Percentiles rank a stretch among this genome's conserved stretches.
phyloP scores from a whole-genome alignment of 1,140 invertebrate genomes.

The Tetramorium alpestre region DNA sequence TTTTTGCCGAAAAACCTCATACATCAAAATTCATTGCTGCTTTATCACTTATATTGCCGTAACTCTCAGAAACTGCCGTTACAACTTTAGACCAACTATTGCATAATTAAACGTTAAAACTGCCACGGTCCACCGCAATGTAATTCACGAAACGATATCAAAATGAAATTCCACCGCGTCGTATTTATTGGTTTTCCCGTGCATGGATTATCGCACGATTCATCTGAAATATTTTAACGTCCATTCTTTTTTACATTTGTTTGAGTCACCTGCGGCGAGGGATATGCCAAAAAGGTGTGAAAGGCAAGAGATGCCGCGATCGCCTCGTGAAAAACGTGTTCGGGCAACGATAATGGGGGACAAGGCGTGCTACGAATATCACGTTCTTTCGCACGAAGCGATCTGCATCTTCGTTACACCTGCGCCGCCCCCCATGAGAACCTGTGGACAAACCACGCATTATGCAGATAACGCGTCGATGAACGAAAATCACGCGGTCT shows the following conservation, averaged over 20 bases:
- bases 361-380: conserved; percentile 70
- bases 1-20: conserved; percentile 41
- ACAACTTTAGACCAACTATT: conserved; percentile 17
- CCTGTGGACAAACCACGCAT: conserved; percentile 64
- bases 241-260: conserved; percentile 28
- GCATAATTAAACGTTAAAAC: conserved; percentile 41
- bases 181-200: neutral
- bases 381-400: conserved; percentile 51
- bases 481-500: conserved; percentile 56
- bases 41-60: conserved; percentile 30
- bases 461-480: conserved; percentile 69
- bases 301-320: conserved; percentile 44
- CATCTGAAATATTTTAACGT: conserved; percentile 21
- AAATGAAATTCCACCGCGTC: conserved; percentile 19
- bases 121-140: neutral
- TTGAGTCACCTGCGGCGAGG: conserved; percentile 17
- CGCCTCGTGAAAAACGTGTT: conserved; percentile 64
- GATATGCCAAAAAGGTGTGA: conserved; percentile 40
- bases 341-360: conserved; percentile 64
- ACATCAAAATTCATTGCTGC: conserved; percentile 53
- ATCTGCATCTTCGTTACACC: conserved; percentile 57
- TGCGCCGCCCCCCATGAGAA: conserved; percentile 57
- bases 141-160: neutral
- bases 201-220: conserved; percentile 27
- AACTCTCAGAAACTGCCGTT: conserved; percentile 10